A percentile compares a stretch with the other conserved stretches of the same genome.
Evolutionary conservation across 1,140 invertebrate genomes (phyloP).

Genomic region (Lepidurus couesii): DNA sequence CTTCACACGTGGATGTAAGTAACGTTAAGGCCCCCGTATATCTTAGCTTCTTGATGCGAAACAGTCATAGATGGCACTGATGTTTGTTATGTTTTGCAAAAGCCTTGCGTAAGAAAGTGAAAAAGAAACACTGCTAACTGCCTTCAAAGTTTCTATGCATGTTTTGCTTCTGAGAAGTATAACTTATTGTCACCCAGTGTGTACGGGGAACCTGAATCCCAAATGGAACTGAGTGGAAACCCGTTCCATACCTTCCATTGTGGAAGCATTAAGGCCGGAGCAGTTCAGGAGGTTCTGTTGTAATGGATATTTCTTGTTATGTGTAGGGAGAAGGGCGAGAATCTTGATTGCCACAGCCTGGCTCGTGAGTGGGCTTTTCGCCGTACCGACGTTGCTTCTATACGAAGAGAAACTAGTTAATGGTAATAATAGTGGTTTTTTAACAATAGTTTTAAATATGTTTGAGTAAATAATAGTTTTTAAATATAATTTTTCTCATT

Average conservation of each 20-base stretch:
- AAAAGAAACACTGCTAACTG: too few relatives aligned
- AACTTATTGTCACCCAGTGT: neutral
- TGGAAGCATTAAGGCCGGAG: neutral
- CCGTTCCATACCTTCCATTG: too few relatives aligned
- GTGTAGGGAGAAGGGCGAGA: conserved; percentile 72
- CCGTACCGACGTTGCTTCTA: conserved; percentile 72
- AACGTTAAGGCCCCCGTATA: neutral
- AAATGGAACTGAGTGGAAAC: neutral
- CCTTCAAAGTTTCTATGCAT: too few relatives aligned
- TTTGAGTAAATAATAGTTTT: neutral
- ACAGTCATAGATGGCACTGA: too few relatives aligned
- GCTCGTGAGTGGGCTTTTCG: conserved; percentile 75
- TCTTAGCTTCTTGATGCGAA: neutral
- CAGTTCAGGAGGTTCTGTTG: neutral
- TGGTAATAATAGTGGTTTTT: conserved; percentile 37
- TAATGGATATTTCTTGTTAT: conserved; percentile 34
- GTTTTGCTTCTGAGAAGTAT: neutral
- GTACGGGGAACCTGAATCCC: neutral
- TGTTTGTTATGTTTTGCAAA: too few relatives aligned
- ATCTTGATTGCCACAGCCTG: conserved; percentile 72
- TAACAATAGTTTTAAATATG: neutral
- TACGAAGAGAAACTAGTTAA: conserved; percentile 62
- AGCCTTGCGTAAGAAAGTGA: too few relatives aligned
- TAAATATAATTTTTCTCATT: neutral
- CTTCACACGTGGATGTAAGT: conserved; percentile 88